Evolutionary conservation across 2,113 vertebrate genomes (phyloP).

Genomic region (Apodemus speciosus): DNA sequence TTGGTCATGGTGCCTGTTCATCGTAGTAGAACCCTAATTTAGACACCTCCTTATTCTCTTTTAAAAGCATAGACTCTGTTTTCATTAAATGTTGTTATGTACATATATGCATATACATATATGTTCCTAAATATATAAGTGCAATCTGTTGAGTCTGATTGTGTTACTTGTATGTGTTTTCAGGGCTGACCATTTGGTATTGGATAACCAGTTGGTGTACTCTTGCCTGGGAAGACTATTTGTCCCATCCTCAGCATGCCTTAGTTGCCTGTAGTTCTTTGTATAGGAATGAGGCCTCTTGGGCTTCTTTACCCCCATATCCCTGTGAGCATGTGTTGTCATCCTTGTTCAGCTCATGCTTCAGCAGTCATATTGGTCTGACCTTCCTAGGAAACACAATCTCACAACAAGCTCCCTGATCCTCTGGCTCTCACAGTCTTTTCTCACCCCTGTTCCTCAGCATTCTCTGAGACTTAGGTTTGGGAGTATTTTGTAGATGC

Average conservation of each 20-base stretch:
- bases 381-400: neutral
- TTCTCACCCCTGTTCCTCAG: neutral
- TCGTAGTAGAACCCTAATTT: no score
- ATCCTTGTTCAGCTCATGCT: neutral
- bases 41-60: neutral
- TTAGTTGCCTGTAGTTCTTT: neutral
- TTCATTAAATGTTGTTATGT: neutral
- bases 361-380: neutral
- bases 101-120: neutral
- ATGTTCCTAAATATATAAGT: neutral
- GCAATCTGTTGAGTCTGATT: neutral
- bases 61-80: neutral
- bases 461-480: neutral
- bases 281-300: neutral
- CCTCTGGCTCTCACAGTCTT: neutral
- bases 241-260: neutral
- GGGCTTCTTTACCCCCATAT: neutral
- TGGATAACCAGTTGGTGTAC: neutral
- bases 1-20: no score
- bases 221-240: neutral
- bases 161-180: neutral
- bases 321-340: neutral
- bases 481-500: neutral
- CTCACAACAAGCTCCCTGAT: neutral
- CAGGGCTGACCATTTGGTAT: neutral